Conservation (phyloP, 1,140 invertebrate genomes). For the Hirudo medicinalis region DNA sequence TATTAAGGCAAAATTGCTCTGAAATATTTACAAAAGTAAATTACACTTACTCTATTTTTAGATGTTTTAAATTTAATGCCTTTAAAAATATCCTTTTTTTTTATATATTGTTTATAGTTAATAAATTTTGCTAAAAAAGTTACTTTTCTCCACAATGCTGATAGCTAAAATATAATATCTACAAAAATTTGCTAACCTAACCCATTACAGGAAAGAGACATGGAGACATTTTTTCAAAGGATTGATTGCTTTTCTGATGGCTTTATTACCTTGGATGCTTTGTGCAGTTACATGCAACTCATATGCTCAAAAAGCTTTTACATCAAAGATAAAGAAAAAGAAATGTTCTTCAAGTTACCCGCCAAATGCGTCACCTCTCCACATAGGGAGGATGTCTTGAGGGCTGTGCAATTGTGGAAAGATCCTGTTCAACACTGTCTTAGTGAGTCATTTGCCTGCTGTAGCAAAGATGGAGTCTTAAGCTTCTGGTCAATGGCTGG, state of each 20-base stretch:
- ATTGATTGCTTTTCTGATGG: conserved; percentile 41
- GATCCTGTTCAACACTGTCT: not conserved
- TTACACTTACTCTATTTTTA: too few relatives aligned
- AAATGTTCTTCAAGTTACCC: conserved; percentile 35
- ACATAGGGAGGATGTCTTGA: conserved; percentile 35
- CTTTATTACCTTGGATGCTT: conserved; percentile 40
- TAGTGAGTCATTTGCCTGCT: conserved; percentile 35
- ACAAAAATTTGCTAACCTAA: too few relatives aligned
- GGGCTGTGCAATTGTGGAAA: conserved; percentile 34
- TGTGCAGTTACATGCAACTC: conserved; percentile 43
- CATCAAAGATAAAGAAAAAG: conserved; percentile 6
- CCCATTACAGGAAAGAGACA: conserved; percentile 32
- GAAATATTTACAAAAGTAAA: too few relatives aligned
- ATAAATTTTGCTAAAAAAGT: too few relatives aligned
- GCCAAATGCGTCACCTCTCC: conserved; percentile 35
- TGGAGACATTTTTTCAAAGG: conserved; percentile 40
- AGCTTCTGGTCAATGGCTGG: conserved; percentile 35
- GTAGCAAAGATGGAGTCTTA: conserved; percentile 39
- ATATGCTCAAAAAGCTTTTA: conserved; percentile 40
- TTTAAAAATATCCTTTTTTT: too few relatives aligned
- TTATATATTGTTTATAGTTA: too few relatives aligned
- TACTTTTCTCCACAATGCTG: too few relatives aligned
- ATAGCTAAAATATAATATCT: too few relatives aligned
- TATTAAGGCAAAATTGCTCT: too few relatives aligned
- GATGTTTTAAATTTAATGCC: too few relatives aligned